Base-by-base conservation (phyloP, 2,888 invertebrate species). In the Rhabditophanes sp. region DNA sequence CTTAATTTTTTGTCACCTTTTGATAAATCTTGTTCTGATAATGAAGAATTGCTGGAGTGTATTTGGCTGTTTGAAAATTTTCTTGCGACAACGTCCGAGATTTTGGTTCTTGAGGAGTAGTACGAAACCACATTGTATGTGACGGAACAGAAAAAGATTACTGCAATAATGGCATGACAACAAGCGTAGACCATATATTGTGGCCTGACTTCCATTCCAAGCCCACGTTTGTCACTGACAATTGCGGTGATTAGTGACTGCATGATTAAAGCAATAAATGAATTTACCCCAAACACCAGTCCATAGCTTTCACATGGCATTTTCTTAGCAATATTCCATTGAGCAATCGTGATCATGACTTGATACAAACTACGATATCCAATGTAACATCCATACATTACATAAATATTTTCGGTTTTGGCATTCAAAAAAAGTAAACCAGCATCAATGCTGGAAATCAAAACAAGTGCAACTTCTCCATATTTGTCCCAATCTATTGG, bases 401-500 rank as follows among this genome's bases (percentile, higher is more conserved):
- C 39, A 24, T 39, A 46, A 22, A 46, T 46, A 28, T 40, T 46
- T 12, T 28, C 18, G 3, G 47, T 42, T 25, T 41, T 33, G 6
- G 41, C 30, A 31, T 46, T 50, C 14, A 46, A 14, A 15, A 51
- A 18, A 14, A 46, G 35, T n/a, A 51, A 31, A 2, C 17, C 36
- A 6, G 43, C 38, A 23, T 46, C 47, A 14, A 51, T 24, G 15
- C 25, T 41, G n/a, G 51, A 51, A 26, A 46, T 46, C 22, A 46
- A 17, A 30, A 46, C 47, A 19, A 47, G 34, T 11, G 47, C 34
- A n/a, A 38, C 7, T 30, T 39, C 40, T 15, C 47, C 47, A 40
- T 41, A 51, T 29, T 50, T 50, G 30, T 46, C 45, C 46, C 46
- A 46, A 25, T 46, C 34, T 75, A 71, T 55, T 68, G 69, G 0